Base-by-base conservation (phyloP, 2,797 vertebrate genomes). In the Catamblyrhynchus diadema region DNA sequence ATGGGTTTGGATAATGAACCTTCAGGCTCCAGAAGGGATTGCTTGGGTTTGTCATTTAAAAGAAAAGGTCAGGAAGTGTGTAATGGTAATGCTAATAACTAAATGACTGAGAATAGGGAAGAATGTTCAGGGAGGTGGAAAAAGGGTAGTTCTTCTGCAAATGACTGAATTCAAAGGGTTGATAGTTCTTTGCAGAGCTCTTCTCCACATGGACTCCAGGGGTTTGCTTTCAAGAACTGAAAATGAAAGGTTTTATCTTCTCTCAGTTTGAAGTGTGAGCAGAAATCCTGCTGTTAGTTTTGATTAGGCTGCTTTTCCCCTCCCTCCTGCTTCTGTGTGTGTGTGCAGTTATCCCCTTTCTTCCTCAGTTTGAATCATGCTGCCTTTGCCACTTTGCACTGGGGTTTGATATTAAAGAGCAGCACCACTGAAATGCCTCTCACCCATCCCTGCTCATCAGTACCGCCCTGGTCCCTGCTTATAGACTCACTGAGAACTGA, bases 241-340 rank as follows among this genome's bases (percentile, higher is more conserved):
- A 95, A 95, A 94, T 86, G 77, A 92, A 86, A 89, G 65, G 80
- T 67, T 94, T 90, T 86, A 75, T 93, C 88, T 90, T 65, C 51
- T 79, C 73, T 75, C 8, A 2, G 90, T 81, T 90, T 91, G 88
- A 95, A 96, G 86, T 78, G 44, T 18, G 70, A 90, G 86, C 88
- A 95, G 94, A 86, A 96, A 86, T 86, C 93, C 93, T 75, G 77
- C 96, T 95, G 91, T 70, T 95, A 80, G 77, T 93, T 93, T 94
- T 91, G 89, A 94, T 96, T 93, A 94, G 62, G 85, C 73, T 79
- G 73, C 66, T 90, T 96, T 88, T 28, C 44, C 54, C 51, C 73
- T 86, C 77, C 87, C 51, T 81, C 69, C 59, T 78, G 42, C 75
- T 88, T 77, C 75, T 37, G 61, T 66, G 45, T 54, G 35, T 33